Conservation (phyloP, 1,140 invertebrate species). For the Drosophila obscura region DNA sequence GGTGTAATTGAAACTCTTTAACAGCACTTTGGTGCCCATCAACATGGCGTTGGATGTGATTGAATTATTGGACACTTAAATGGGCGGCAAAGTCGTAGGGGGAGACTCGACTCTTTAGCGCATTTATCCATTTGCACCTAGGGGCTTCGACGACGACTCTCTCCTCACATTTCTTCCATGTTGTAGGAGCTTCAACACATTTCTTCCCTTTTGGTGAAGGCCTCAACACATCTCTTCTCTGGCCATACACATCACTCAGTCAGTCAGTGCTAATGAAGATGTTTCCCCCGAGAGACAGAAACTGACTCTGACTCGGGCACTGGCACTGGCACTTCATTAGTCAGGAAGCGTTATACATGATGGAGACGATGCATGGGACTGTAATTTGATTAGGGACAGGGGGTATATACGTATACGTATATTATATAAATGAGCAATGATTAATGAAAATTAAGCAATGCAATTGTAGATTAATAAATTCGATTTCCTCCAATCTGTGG, state of each 20-base stretch:
- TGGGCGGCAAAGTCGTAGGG: conserved; percentile 56
- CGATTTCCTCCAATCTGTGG: conserved; percentile 38
- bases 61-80: conserved; percentile 82
- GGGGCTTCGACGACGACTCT: conserved; percentile 44
- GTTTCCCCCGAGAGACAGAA: conserved; percentile 34
- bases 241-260: conserved; percentile 58
- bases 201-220: not conserved
- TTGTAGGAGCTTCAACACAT: conserved; percentile 4
- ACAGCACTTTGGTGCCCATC: conserved; percentile 70
- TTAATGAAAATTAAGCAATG: not conserved
- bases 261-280: conserved; percentile 70
- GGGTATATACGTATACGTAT: not conserved
- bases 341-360: conserved; percentile 76
- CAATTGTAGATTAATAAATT: not conserved
- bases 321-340: conserved; percentile 62
- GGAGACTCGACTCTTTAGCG: conserved; percentile 43
- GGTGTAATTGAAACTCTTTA: conserved; percentile 79
- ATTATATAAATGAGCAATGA: conserved; percentile 27
- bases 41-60: conserved; percentile 76
- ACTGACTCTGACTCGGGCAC: conserved; percentile 40
- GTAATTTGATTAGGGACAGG: conserved; percentile 43
- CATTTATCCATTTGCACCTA: conserved; percentile 55
- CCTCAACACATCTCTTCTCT: too few relatives aligned
- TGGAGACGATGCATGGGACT: conserved; percentile 23
- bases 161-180: not conserved